Base-by-base conservation (phyloP, 2,797 vertebrate genomes). In the Macroramphosus scolopax region DNA sequence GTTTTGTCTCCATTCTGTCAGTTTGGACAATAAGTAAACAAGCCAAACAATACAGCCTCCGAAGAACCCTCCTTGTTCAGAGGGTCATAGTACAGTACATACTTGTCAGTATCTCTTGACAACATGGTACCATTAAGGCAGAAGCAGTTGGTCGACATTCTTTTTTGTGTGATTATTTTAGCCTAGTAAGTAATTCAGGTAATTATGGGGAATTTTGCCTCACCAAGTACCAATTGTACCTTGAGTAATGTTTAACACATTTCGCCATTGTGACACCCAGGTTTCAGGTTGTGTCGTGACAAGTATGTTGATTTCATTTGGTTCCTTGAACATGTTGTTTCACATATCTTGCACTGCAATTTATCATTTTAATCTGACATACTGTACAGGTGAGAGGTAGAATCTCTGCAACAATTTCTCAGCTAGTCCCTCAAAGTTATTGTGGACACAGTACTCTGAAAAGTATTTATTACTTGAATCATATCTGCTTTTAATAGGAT, bases 1-100 rank as follows among this genome's bases (percentile, higher is more conserved):
- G 52, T 77, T 77, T 73, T 26, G 61, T 72, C 75, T 72, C 20
- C 28, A 68, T 76, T 84, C 81, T 80, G 49, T 70, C 41, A 32
- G 6, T 24, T 18, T 22, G 16, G 28, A 43, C 47, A 63, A 43
- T 33, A 17, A 40, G 44, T 45, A 45, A 56, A 64, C 32, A 1
- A 3, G 1, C 45, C 38, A 22, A 12, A 42, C 45, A 72, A 56
- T 50, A 24, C 35, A 55, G 38, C 33, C 33, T 51, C 33, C 8
- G 1, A 63, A 42, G 67, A 47, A 39, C 35, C 17, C 39, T 15
- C 31, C 18, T n/a, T 5, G 3, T 54, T 68, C 51, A 40, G 15
- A 68, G 29, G 40, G 30, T 8, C 28, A 16, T 22, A 28, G 68
- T 63, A 43, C 53, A 41, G 12, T 6, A 6, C 58, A 68, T 84